phyloP scores from a whole-genome alignment of 2,797 vertebrate species.

The Acanthurus lineatus region DNA sequence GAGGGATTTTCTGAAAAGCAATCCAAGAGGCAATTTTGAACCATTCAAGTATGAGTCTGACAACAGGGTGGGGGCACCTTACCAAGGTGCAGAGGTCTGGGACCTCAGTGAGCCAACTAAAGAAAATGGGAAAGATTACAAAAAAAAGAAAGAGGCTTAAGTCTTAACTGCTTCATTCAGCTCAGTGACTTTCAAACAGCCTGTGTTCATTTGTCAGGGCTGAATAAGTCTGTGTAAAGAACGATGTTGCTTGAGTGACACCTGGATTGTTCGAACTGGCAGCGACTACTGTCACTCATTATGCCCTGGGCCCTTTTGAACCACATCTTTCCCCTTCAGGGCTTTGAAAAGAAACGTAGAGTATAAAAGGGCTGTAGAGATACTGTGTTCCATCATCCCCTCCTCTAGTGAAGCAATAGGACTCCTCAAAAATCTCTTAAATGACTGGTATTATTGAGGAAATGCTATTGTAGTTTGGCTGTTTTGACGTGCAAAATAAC shows the following conservation, averaged over 20 bases:
- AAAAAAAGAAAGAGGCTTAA: conserved; percentile 64
- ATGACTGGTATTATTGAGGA: conserved; percentile 27
- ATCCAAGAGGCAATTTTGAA: conserved; percentile 84
- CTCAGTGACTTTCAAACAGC: conserved; percentile 73
- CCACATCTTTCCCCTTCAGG: conserved; percentile 14
- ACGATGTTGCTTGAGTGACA: conserved; percentile 74
- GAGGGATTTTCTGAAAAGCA: conserved; percentile 83
- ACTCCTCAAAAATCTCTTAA: conserved; percentile 31
- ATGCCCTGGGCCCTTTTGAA: conserved; percentile 57
- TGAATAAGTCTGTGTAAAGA: conserved; percentile 70
- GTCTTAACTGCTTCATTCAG: conserved; percentile 76
- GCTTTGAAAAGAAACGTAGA: conserved; percentile 69
- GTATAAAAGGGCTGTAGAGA: conserved; percentile 42
- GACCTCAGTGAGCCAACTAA: conserved; percentile 52
- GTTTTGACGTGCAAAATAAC: conserved; percentile 35
- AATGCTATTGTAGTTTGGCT: conserved; percentile 19
- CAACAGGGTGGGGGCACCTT: conserved; percentile 48
- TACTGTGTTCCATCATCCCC: conserved; percentile 37
- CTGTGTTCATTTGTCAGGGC: conserved; percentile 78
- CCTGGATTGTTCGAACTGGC: conserved; percentile 69
- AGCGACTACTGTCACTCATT: conserved; percentile 69
- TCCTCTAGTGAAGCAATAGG: conserved; percentile 33
- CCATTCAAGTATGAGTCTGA: conserved; percentile 81
- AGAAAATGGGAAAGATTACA: conserved; percentile 68
- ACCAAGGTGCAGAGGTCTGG: conserved; percentile 65